Conservation (phyloP, 1,140 invertebrate species). For the Scaptodrosophila lebanonensis region DNA sequence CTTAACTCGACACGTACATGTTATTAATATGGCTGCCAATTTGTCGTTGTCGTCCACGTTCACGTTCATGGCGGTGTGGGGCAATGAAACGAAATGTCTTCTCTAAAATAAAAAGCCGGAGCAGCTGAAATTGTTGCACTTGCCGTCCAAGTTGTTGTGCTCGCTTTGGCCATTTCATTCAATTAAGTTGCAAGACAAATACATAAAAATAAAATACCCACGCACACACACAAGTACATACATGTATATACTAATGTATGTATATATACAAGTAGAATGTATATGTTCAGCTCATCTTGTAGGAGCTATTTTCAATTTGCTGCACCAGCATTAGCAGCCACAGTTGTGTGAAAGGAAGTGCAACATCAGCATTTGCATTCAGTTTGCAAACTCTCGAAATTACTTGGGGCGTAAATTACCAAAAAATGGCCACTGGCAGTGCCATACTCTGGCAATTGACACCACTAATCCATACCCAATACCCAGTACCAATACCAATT, state of each 20-base stretch:
- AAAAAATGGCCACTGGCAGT: slow-evolving; percentile 49
- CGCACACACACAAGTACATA: too few relatives aligned
- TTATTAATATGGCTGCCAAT: slow-evolving; percentile 73
- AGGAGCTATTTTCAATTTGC: slow-evolving; percentile 69
- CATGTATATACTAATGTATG: too few relatives aligned
- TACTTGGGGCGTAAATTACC: slow-evolving; percentile 68
- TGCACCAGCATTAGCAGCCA: slow-evolving; percentile 47
- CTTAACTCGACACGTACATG: slow-evolving; percentile 39
- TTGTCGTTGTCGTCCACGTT: slow-evolving; percentile 53
- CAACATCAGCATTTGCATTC: slow-evolving; percentile 69
- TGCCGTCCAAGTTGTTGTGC: slow-evolving; percentile 33
- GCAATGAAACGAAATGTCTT: slow-evolving; percentile 57
- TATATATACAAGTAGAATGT: slow-evolving; percentile 57
- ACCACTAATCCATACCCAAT: slow-evolving; percentile 55
- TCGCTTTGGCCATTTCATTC: slow-evolving; percentile 72
- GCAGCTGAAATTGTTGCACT: slow-evolving; percentile 67
- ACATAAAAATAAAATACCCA: slow-evolving; percentile 1
- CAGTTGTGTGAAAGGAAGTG: slow-evolving; percentile 57
- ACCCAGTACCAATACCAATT: neutral
- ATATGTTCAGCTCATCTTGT: slow-evolving; percentile 26
- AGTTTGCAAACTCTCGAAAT: slow-evolving; percentile 62
- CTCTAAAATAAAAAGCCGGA: slow-evolving; percentile 64
- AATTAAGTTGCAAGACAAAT: slow-evolving; percentile 72
- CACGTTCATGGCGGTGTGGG: slow-evolving; percentile 8
- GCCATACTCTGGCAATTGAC: slow-evolving; percentile 74